Base-by-base conservation (phyloP, 2,113 vertebrate species). In the Pangasianodon gigas region DNA sequence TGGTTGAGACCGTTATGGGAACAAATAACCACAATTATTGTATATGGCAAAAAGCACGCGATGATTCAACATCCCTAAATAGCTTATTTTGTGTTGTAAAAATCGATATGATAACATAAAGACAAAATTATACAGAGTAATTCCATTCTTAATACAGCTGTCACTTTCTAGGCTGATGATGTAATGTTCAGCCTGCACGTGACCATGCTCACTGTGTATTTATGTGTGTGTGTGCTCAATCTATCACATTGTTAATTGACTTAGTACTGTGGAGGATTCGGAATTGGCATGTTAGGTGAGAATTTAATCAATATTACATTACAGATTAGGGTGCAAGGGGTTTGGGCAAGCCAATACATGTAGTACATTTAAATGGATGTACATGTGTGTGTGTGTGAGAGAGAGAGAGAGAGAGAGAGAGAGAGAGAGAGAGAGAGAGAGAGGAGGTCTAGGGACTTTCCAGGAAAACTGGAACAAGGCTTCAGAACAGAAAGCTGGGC, bases 391-490 rank as follows among this genome's bases (percentile, higher is more conserved):
- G 74, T 11, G 37, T 5, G 84, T 19, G 84, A n/a, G 62, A 32
- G 84, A 51, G 60, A 24, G 46, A 26, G 14, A 26, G 71, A 41
- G 48, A 74, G 26, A 69, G 41, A 67, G 44, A 24, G 14, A 65
- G 24, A 14, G 56, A 60, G 60, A 51, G 46, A 86, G 62, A 46
- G 51, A 87, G 56, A 48, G 41, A 9, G 6, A 29, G 71, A 46
- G 11, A n/a, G 24, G 8, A 46, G 29, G 48, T 58, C 13, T 60
- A 84, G 32, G 88, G n/a, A 79, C 71, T 89, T 89, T 89, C 71
- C 71, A 75, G n/a, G 18, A 77, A 58, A 85, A 32, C 82, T 51
- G n/a, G 19, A 84, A n/a, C 67, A 6, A 67, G 18, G 58, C 56
- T 41, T 51, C 58, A 29, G 37, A 88, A 37, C 56, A 79, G 51